Evolutionary conservation across 2,113 vertebrate genomes (phyloP).

Genomic region (Podarcis raffonei): DNA sequence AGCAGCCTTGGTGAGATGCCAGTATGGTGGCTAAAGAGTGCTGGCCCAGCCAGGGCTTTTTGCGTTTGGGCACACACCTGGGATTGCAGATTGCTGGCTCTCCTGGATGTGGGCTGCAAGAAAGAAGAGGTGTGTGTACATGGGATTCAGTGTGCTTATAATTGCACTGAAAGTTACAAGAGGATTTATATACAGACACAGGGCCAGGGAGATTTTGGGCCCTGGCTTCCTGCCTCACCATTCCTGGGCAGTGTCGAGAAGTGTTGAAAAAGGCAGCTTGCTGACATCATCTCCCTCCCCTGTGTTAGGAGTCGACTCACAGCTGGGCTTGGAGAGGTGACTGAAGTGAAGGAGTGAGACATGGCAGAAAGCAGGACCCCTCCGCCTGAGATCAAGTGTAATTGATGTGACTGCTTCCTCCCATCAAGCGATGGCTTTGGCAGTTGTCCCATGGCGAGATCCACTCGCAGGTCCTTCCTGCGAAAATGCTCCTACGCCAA

Average conservation of each 20-base stretch:
- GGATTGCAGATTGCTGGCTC: constrained; percentile 31
- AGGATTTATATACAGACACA: not conserved
- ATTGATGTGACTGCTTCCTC: not conserved
- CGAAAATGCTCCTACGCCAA: not conserved
- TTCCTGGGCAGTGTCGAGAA: not conserved
- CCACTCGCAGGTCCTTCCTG: not conserved
- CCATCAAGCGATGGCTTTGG: not conserved
- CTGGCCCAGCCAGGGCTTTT: constrained; percentile 26
- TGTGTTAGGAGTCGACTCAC: not conserved
- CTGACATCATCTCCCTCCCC: not conserved
- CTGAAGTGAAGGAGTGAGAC: not conserved
- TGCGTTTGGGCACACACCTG: constrained; percentile 22
- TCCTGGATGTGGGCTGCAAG: not conserved
- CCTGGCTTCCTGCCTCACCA: constrained; percentile 8
- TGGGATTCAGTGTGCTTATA: not conserved
- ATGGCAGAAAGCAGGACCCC: not conserved
- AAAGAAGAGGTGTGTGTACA: not conserved
- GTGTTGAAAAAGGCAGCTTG: not conserved
- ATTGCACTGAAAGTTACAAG: not conserved
- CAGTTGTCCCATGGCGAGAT: not conserved
- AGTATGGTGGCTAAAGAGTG: not conserved
- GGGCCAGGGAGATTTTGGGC: constrained; percentile 1
- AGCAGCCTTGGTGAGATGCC: constrained; percentile 56
- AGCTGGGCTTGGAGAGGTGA: not conserved
- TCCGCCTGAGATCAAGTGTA: too few relatives aligned